Evolutionary conservation across 2,888 invertebrate species (phyloP).

Genomic region (Uloborus plumipes): DNA sequence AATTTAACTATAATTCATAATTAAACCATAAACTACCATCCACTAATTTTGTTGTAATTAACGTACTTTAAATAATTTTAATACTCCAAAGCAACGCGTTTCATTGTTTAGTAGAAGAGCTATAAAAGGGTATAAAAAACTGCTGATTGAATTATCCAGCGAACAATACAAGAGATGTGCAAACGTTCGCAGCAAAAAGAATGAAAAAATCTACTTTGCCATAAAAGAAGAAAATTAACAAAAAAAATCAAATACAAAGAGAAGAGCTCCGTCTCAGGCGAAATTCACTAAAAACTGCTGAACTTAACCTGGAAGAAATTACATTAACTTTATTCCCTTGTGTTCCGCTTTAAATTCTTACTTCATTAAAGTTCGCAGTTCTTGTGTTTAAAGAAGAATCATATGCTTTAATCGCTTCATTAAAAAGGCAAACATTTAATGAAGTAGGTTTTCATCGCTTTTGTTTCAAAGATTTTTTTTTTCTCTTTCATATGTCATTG

Average conservation of each 20-base stretch:
- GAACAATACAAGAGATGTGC: no score
- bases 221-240: not conserved
- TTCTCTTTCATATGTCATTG: constrained; percentile 13
- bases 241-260: not conserved
- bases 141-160: no score
- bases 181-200: no score
- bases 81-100: no score
- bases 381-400: constrained; percentile 48
- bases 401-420: constrained; percentile 49
- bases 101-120: no score
- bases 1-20: no score
- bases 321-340: constrained; percentile 40
- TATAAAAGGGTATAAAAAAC: no score
- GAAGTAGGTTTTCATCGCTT: not conserved
- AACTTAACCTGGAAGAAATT: constrained; percentile 25
- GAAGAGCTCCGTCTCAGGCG: not conserved
- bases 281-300: constrained; percentile 14
- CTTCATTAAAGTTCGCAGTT: constrained; percentile 41
- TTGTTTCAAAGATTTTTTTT: not conserved
- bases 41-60: no score
- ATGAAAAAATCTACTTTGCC: not conserved
- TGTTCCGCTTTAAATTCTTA: constrained; percentile 40
- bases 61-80: no score
- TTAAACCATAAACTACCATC: no score
- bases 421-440: constrained; percentile 43